phyloP scores from a whole-genome alignment of 2,113 vertebrate species.

The Hippocampus mohnikei region DNA sequence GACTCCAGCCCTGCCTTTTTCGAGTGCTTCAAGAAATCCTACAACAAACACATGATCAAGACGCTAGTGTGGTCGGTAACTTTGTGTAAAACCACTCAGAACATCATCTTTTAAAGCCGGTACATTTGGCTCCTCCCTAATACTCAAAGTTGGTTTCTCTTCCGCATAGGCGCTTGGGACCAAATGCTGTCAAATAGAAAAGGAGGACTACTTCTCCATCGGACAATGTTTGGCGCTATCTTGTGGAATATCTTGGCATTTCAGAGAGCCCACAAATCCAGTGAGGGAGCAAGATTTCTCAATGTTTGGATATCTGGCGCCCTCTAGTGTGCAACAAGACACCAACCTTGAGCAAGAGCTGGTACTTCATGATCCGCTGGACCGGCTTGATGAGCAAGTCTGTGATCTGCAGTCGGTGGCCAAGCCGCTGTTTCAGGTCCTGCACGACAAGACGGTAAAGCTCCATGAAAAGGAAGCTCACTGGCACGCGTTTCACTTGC shows the following conservation, averaged over 20 bases:
- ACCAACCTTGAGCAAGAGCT: slow-evolving; percentile 92
- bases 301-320: slow-evolving; percentile 11
- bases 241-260: no score
- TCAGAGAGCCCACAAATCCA: no score
- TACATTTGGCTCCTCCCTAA: no score
- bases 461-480: not conserved
- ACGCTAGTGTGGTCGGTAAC: not conserved
- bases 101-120: no score
- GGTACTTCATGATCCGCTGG: slow-evolving; percentile 97
- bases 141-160: no score
- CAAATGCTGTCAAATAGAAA: no score
- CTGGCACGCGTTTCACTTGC: not conserved
- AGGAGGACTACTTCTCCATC: no score
- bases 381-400: slow-evolving; percentile 95
- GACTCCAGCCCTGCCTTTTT: slow-evolving; percentile 91
- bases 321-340: slow-evolving; percentile 21
- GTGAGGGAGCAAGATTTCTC: no score
- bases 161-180: no score
- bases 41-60: slow-evolving; percentile 11
- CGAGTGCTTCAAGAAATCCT: slow-evolving; percentile 96
- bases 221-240: no score
- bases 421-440: slow-evolving; percentile 92
- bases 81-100: not conserved
- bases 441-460: slow-evolving; percentile 43
- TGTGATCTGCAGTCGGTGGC: slow-evolving; percentile 89